These are phyloP conservation scores for Polyergus mexicanus DNA, from an alignment of 1,140 invertebrate genomes.

Conservation along the genomic window DNA sequence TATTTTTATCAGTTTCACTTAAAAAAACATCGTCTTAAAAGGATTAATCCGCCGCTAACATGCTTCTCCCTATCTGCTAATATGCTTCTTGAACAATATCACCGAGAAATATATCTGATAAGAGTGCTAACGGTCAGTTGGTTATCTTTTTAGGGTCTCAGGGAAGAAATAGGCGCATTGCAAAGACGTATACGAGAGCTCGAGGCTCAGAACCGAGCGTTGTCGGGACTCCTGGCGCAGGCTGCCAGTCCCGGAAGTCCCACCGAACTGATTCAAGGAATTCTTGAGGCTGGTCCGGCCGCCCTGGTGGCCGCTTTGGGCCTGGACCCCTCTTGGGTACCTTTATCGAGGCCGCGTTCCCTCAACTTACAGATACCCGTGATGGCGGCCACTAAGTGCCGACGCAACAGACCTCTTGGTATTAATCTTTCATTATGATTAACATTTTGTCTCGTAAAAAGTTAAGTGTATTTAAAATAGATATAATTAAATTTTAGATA, in stretches of 20 bases:
- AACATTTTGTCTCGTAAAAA: not conserved
- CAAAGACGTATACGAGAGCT: slow-evolving; percentile 89
- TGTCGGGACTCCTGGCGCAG: slow-evolving; percentile 89
- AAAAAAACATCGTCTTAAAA: not conserved
- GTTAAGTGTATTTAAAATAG: not conserved
- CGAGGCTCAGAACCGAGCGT: slow-evolving; percentile 89
- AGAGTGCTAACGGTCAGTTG: slow-evolving; percentile 2
- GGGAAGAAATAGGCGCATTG: slow-evolving; percentile 89
- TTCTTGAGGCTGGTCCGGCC: slow-evolving; percentile 81
- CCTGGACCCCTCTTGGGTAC: slow-evolving; percentile 89
- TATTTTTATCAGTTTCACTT: not conserved
- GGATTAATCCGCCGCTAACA: slow-evolving; percentile 15
- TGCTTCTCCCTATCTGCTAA: slow-evolving; percentile 53
- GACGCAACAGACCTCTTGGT: slow-evolving; percentile 81
- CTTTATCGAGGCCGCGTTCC: slow-evolving; percentile 89
- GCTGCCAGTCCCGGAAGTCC: slow-evolving; percentile 88
- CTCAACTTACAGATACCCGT: slow-evolving; percentile 89
- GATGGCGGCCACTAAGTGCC: slow-evolving; percentile 84
- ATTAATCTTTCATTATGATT: slow-evolving; percentile 13
- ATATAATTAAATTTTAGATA: not conserved
- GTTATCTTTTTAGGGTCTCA: slow-evolving; percentile 87
- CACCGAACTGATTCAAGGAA: slow-evolving; percentile 79
- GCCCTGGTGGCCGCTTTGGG: slow-evolving; percentile 79
- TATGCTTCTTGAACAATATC: slow-evolving; percentile 54
- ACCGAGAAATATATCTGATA: not conserved